These are phyloP conservation scores for Ptychoptera contaminata DNA, from an alignment of 2,888 invertebrate species.

Conservation along the genomic window DNA sequence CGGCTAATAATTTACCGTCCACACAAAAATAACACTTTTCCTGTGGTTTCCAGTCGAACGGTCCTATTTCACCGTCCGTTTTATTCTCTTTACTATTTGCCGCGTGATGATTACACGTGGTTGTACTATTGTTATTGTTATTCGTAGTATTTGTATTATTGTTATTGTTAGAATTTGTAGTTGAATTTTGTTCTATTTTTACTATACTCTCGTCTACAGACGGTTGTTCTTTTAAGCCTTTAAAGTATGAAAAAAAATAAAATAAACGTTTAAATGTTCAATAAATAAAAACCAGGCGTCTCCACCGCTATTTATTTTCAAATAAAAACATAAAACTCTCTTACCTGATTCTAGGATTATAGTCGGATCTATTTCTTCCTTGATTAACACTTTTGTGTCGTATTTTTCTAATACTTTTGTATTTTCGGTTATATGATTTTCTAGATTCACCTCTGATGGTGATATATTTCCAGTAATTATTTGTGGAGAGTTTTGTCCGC, in stretches of 20 bases:
- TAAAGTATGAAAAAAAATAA: no score
- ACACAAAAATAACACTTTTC: conserved; percentile 76
- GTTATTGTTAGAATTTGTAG: no score
- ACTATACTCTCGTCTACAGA: no score
- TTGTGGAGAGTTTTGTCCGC: no score
- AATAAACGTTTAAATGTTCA: no score
- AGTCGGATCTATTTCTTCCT: conserved; percentile 2
- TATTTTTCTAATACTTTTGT: conserved; percentile 11
- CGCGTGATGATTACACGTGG: neutral
- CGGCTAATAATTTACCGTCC: conserved; percentile 48
- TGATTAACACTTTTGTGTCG: conserved; percentile 8
- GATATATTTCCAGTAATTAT: neutral
- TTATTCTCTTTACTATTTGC: neutral
- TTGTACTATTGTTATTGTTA: no score
- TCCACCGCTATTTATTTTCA: no score
- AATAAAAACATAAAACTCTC: no score
- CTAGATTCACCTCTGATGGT: conserved; percentile 8
- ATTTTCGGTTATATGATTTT: conserved; percentile 11
- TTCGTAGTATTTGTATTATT: no score
- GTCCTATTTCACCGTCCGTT: conserved; percentile 15
- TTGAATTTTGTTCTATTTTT: no score
- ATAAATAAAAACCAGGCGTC: no score
- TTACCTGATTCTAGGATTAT: neutral
- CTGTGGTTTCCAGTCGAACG: conserved; percentile 64
- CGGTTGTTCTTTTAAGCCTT: no score